Evolutionary conservation across 2,888 invertebrate species (phyloP), one percentile per base, ranked within the genome.

Genomic region (Pseudococcus viburni): DNA sequence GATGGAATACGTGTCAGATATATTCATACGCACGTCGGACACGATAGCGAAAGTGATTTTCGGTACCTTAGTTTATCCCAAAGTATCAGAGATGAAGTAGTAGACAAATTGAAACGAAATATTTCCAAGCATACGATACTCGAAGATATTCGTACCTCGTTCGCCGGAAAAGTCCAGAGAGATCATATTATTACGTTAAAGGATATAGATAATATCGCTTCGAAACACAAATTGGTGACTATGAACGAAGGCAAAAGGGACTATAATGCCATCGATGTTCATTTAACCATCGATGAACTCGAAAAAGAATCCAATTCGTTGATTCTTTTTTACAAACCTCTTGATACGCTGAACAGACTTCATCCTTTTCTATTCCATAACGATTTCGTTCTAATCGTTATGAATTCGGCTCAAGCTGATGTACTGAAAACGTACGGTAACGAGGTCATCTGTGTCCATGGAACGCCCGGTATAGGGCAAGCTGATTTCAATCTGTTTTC

Each of bases 171-270:
- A 6, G 9, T 83, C 8, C 19, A 11, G 19, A 42, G 80, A 46
- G 46, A 42, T 0, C 80, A 83, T 46, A 26, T 83, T 4, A 19
- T 83, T 7, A 83, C 80, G 5, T 15, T 46, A n/a, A 39, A 83
- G 11, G 80, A 83, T 83, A 42, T 83, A 11, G 19, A 46, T 83
- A 83, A 83, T 83, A 83, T 83, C 19, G 42, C 80, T 19, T 17
- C 46, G 1, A 46, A 83, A 11, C 22, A 83, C 11, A 46, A 46
- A 11, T 46, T 83, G 9, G 9, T n/a, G 26, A 19, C 22, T 1
- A 64, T 7, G 42, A 42, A 12, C 11, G 46, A 46, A 12, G 26
- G 15, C 6, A 83, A 46, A 42, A 5, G 3, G 0, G 42, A 46
- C 19, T 19, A n/a, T 12, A 12, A 19, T 46, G 7, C 11, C 0